A percentile compares a stretch with the other conserved stretches of the same genome.
These are phyloP conservation scores for Scaptomyza polygonia DNA, from an alignment of 2,888 invertebrate genomes.

Conservation along the genomic window DNA sequence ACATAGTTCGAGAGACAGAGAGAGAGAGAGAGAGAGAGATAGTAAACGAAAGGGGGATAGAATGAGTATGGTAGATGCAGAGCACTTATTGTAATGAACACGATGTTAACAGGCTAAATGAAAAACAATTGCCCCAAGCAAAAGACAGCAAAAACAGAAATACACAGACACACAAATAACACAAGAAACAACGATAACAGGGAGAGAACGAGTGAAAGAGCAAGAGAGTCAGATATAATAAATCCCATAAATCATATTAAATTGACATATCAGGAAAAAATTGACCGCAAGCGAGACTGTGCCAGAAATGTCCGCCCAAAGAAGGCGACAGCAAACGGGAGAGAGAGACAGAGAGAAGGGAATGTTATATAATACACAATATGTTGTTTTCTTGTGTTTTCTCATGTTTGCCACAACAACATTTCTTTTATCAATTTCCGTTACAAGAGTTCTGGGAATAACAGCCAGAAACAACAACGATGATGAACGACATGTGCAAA, in stretches of 20 bases:
- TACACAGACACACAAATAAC: constrained; percentile 23
- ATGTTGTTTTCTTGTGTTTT: constrained; percentile 28
- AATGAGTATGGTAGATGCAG: constrained; percentile 18
- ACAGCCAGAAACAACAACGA: constrained; percentile 34
- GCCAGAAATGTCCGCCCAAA: constrained; percentile 23
- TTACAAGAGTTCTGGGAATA: constrained; percentile 42
- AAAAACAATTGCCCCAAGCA: constrained; percentile 75
- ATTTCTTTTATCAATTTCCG: constrained; percentile 77
- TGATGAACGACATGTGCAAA: constrained; percentile 48
- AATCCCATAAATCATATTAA: constrained; percentile 79
- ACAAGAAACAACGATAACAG: constrained; percentile 11
- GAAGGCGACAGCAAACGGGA: not conserved
- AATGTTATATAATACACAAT: constrained; percentile 34
- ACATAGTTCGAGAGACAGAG: constrained; percentile 4
- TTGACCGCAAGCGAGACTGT: constrained; percentile 67
- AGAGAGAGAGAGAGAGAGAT: constrained; percentile 10
- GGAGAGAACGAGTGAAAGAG: constrained; percentile 8
- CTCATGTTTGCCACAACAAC: constrained; percentile 49
- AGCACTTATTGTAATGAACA: constrained; percentile 78
- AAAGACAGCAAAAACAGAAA: constrained; percentile 28
- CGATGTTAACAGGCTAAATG: constrained; percentile 77
- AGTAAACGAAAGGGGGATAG: constrained; percentile 2
- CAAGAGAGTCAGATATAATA: constrained; percentile 65
- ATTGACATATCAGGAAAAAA: constrained; percentile 77
- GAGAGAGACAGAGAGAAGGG: not conserved